These are phyloP conservation scores for Aleiodes leptofemur DNA, from an alignment of 2,888 invertebrate genomes.

Conservation along the genomic window DNA sequence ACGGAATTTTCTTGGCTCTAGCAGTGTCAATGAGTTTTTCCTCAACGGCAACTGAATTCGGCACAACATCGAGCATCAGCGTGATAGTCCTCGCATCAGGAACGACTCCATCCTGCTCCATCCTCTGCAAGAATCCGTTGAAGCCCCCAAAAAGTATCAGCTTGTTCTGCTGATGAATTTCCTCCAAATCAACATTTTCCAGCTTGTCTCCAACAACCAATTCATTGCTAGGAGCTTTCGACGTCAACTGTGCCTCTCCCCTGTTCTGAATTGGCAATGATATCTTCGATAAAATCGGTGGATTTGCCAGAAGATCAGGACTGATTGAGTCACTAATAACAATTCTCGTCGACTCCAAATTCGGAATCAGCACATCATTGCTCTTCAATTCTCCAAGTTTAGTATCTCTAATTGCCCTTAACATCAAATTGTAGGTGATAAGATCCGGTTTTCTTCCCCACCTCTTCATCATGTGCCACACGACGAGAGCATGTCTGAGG, in stretches of 20 bases:
- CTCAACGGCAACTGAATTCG: constrained; percentile 82
- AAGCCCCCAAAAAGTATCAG: constrained; percentile 88
- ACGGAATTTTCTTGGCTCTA: constrained; percentile 78
- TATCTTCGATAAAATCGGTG: constrained; percentile 73
- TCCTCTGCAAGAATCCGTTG: constrained; percentile 84
- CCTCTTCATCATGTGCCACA: constrained; percentile 90
- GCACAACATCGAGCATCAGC: constrained; percentile 84
- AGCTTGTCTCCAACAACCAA: background rate
- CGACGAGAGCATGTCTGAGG: constrained; percentile 86
- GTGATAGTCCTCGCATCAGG: constrained; percentile 90
- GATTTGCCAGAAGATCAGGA: constrained; percentile 82
- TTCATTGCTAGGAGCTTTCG: background rate
- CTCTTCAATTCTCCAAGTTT: constrained; percentile 80
- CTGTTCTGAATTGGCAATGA: constrained; percentile 60
- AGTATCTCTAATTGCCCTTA: constrained; percentile 89
- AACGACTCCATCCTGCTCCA: constrained; percentile 81
- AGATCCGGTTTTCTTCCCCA: constrained; percentile 82
- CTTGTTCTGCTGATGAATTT: constrained; percentile 77
- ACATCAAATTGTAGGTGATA: constrained; percentile 87
- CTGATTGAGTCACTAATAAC: constrained; percentile 67
- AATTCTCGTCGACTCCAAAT: constrained; percentile 45
- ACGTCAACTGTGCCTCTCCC: background rate
- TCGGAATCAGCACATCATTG: constrained; percentile 57
- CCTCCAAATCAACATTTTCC: constrained; percentile 51
- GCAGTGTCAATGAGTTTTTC: constrained; percentile 81